Evolutionary conservation across 53 echinoderm and acorn worm genomes (phyloP).

Genomic region (Patiria pectinifera): DNA sequence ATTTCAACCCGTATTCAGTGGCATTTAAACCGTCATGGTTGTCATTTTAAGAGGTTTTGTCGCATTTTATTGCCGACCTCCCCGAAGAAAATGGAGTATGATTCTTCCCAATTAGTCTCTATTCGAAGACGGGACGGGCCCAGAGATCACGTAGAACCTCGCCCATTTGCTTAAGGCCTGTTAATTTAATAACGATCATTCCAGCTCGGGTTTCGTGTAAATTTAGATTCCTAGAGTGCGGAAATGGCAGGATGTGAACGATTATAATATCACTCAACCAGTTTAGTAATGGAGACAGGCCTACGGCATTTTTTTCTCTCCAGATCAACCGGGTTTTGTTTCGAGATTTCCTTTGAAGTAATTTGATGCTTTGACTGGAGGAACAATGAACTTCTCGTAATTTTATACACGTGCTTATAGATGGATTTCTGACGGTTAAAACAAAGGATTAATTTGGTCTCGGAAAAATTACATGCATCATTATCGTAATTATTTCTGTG

Average conservation of each 20-base stretch:
- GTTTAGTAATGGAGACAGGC: not conserved
- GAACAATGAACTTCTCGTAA: too few relatives aligned
- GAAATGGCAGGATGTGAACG: not conserved
- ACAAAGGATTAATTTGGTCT: too few relatives aligned
- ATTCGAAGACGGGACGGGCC: slow-evolving; percentile 15
- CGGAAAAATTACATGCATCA: too few relatives aligned
- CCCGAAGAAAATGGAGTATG: not conserved
- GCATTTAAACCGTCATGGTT: not conserved
- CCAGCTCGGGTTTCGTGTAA: slow-evolving; percentile 3
- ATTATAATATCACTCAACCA: not conserved
- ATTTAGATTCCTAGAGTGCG: not conserved
- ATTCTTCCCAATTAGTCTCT: not conserved
- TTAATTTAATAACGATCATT: slow-evolving; percentile 38
- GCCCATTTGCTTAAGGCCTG: slow-evolving; percentile 30
- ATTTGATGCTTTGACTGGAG: not conserved
- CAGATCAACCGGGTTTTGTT: not conserved
- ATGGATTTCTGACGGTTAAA: too few relatives aligned
- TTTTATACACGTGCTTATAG: too few relatives aligned
- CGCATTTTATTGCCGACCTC: not conserved
- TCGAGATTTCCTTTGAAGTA: not conserved
- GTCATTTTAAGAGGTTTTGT: not conserved
- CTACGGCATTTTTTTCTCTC: not conserved
- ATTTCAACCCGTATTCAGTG: not conserved
- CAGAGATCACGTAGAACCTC: slow-evolving; percentile 1
- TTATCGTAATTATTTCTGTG: too few relatives aligned